Evolutionary conservation across 2,888 invertebrate species (phyloP).

Genomic region (Microctonus hyperodae): DNA sequence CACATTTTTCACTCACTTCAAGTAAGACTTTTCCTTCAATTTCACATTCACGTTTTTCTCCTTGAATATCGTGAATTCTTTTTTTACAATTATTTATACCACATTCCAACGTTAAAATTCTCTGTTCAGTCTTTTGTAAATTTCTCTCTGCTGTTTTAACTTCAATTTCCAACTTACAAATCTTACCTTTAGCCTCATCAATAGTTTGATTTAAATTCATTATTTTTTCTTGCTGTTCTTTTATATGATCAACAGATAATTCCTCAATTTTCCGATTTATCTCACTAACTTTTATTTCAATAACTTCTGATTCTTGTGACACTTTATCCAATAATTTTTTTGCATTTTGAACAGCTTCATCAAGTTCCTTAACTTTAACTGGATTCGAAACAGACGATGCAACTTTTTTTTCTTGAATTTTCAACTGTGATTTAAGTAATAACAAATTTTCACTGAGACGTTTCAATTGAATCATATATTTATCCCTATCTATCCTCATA

Average conservation of each 20-base stretch:
- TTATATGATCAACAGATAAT: constrained; percentile 74
- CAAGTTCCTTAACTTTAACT: constrained; percentile 69
- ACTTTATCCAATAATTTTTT: constrained; percentile 68
- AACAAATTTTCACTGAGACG: constrained; percentile 66
- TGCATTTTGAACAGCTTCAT: constrained; percentile 66
- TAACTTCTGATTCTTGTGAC: constrained; percentile 67
- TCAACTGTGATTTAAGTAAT: constrained; percentile 69
- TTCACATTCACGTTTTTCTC: constrained; percentile 69
- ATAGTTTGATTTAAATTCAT: constrained; percentile 74
- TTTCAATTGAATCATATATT: constrained; percentile 63
- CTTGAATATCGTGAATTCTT: constrained; percentile 68
- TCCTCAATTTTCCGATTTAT: constrained; percentile 74
- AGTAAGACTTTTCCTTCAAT: constrained; percentile 67
- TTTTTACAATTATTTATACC: constrained; percentile 76
- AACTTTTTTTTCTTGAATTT: constrained; percentile 75
- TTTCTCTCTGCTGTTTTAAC: constrained; percentile 75
- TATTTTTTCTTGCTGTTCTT: constrained; percentile 75
- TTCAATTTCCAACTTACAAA: constrained; percentile 74
- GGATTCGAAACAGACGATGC: constrained; percentile 74
- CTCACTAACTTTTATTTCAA: constrained; percentile 71
- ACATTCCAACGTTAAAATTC: constrained; percentile 75
- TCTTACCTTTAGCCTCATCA: constrained; percentile 74
- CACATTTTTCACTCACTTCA: constrained; percentile 68
- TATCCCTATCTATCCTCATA: constrained; percentile 64
- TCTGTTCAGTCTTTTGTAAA: constrained; percentile 76